Evolutionary conservation across 2,113 vertebrate species (phyloP).

Genomic region (Solenodon paradoxus): DNA sequence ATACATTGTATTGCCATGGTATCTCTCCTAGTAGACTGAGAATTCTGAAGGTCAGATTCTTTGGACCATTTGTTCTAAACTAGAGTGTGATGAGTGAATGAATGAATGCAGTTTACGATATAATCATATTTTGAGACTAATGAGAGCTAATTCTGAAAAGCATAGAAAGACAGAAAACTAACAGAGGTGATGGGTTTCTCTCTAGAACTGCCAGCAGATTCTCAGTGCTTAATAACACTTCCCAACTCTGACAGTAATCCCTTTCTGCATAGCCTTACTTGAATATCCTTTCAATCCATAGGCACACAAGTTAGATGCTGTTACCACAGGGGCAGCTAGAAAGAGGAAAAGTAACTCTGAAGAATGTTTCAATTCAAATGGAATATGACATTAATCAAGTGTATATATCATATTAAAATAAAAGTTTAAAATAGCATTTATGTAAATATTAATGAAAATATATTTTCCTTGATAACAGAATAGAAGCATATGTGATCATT

Average conservation of each 20-base stretch:
- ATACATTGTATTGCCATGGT: no score
- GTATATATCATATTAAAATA: not conserved
- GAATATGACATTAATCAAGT: not conserved
- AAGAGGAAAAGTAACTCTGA: not conserved
- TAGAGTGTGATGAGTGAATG: not conserved
- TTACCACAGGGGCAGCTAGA: not conserved
- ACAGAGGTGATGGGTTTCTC: not conserved
- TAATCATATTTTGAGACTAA: no score
- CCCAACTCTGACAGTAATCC: not conserved
- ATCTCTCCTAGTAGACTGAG: not conserved
- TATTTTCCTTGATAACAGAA: not conserved
- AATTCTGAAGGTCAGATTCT: not conserved
- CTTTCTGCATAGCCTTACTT: not conserved
- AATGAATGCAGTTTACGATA: not conserved
- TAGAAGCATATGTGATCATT: not conserved
- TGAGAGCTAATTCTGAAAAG: not conserved
- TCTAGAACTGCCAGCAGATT: not conserved
- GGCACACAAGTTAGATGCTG: not conserved
- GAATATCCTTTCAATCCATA: not conserved
- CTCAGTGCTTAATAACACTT: not conserved
- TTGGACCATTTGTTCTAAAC: accelerated
- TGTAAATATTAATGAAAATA: not conserved
- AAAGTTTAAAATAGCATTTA: not conserved
- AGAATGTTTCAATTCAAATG: not conserved
- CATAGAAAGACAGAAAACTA: not conserved